A percentile compares a stretch with the other conserved stretches of the same genome.
Conservation (phyloP, 2,888 invertebrate genomes). For the Aleiodes testaceus region DNA sequence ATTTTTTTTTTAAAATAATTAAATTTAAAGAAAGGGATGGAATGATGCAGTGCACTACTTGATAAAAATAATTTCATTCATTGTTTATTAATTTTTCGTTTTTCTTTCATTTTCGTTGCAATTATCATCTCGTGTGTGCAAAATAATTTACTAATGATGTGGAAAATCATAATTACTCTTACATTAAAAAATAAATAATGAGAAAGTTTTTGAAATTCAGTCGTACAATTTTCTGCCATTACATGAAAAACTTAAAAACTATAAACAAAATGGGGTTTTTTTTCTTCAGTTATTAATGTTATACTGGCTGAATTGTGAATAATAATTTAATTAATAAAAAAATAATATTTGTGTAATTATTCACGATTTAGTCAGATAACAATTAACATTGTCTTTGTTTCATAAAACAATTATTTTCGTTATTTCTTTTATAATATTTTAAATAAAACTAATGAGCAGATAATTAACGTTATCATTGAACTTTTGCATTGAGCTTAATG, state of each 20-base stretch:
- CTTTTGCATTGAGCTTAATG: constrained; percentile 14
- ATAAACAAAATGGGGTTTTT: neutral
- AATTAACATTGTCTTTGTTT: constrained; percentile 9
- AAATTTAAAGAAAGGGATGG: neutral
- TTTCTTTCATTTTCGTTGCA: constrained; percentile 38
- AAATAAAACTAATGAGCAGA: constrained; percentile 11
- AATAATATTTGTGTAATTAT: constrained; percentile 24
- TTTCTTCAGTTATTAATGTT: neutral
- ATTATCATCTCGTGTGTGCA: constrained; percentile 34
- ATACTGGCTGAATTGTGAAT: constrained; percentile 8
- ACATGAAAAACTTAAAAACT: constrained; percentile 31
- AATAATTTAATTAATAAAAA: neutral
- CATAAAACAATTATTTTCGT: neutral
- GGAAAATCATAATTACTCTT: neutral
- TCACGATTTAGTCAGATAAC: constrained; percentile 11
- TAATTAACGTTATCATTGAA: neutral
- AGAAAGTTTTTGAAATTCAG: constrained; percentile 40
- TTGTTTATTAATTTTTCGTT: constrained; percentile 44
- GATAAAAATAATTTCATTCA: constrained; percentile 40
- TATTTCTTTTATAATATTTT: neutral
- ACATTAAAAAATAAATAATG: neutral
- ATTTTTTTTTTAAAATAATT: neutral
- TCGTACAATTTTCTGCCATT: constrained; percentile 44
- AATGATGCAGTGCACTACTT: constrained; percentile 40
- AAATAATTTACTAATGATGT: constrained; percentile 17